A percentile compares a stretch with the other conserved stretches of the same genome.
These are phyloP conservation scores for Coracopsis vasa DNA, from an alignment of 2,113 vertebrate species.

Conservation along the genomic window DNA sequence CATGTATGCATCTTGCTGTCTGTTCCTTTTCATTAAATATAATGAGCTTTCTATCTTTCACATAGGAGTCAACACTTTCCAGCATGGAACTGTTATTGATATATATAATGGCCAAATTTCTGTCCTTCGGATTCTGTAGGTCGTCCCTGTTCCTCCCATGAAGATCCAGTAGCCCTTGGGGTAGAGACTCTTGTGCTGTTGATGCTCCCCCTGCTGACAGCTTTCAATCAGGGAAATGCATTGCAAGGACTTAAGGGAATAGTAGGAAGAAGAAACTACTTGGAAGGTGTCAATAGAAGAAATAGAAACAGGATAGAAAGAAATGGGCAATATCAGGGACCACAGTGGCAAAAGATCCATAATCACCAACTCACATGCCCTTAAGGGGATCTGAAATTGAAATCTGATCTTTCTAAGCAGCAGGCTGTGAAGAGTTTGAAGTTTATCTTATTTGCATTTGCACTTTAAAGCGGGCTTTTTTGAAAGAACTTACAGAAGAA, in stretches of 20 bases:
- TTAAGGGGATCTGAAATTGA: not conserved
- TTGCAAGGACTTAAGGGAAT: not conserved
- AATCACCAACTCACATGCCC: not conserved
- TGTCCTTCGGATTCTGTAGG: not conserved
- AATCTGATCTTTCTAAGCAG: not conserved
- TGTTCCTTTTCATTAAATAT: not conserved
- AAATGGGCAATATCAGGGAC: not conserved
- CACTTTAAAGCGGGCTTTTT: not conserved
- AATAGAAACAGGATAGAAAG: not conserved
- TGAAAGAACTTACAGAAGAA: not conserved
- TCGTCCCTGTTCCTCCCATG: not conserved
- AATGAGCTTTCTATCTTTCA: not conserved
- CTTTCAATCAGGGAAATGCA: not conserved
- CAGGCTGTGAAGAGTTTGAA: not conserved
- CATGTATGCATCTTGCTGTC: accelerated
- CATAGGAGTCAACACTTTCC: not conserved
- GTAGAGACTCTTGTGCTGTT: not conserved
- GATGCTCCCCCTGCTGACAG: constrained; percentile 26
- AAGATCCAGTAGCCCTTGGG: not conserved
- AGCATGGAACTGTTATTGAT: not conserved
- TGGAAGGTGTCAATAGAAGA: not conserved
- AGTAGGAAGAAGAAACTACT: not conserved
- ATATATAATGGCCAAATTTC: not conserved
- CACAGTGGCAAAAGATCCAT: not conserved
- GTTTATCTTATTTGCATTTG: not conserved